These are phyloP conservation scores for Patella pellucida DNA, from an alignment of 2,888 invertebrate genomes.

Conservation along the genomic window DNA sequence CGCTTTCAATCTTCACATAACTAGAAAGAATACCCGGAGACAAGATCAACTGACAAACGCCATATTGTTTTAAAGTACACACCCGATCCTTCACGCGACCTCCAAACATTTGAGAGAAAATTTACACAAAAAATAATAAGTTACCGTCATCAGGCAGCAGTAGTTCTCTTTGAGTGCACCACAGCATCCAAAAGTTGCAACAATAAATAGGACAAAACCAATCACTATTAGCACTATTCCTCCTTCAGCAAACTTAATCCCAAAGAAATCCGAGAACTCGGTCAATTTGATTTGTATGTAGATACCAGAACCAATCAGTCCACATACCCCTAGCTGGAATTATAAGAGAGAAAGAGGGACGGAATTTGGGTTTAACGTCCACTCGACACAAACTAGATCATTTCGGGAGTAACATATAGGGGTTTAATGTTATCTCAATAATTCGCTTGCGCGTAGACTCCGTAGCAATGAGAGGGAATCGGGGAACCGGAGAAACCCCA, in stretches of 20 bases:
- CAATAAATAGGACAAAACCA: slow-evolving; percentile 88
- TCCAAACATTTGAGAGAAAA: background rate
- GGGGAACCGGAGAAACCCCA: no score
- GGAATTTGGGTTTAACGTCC: no score
- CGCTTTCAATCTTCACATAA: no score
- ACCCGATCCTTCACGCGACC: no score
- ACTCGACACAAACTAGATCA: no score
- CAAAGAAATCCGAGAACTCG: slow-evolving; percentile 83
- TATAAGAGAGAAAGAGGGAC: no score
- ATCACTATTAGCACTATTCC: slow-evolving; percentile 89
- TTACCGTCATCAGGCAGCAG: slow-evolving; percentile 93
- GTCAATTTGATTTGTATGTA: slow-evolving; percentile 78
- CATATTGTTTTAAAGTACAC: background rate
- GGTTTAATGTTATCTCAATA: no score
- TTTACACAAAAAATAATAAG: slow-evolving; percentile 61
- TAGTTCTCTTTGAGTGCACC: slow-evolving; percentile 95
- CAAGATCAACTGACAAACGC: no score
- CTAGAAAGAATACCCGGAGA: no score
- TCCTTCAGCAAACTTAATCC: slow-evolving; percentile 85
- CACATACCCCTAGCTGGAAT: slow-evolving; percentile 87
- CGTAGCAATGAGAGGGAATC: no score
- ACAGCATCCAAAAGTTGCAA: slow-evolving; percentile 97
- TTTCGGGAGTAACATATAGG: no score
- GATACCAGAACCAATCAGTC: slow-evolving; percentile 86
- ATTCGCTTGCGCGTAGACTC: no score